phyloP scores from a whole-genome alignment of 2,113 vertebrate species.

The Pteruthius melanotis region DNA sequence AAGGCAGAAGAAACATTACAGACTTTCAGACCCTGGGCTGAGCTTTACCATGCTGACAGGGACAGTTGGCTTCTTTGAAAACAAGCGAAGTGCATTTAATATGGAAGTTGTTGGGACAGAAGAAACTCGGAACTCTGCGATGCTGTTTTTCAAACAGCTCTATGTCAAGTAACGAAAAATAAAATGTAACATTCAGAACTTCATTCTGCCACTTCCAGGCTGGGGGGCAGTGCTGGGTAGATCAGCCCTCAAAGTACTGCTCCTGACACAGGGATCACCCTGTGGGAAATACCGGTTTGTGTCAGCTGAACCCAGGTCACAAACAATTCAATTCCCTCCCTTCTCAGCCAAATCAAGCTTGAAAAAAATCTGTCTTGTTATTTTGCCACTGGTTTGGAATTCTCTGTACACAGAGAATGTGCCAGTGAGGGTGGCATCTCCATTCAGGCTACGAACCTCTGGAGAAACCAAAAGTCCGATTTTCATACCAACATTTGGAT shows the following conservation, averaged over 20 bases:
- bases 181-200: background rate
- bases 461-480: background rate
- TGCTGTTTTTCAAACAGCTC: background rate
- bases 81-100: background rate
- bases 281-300: background rate
- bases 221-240: background rate
- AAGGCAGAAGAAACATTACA: background rate
- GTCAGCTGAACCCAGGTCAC: background rate
- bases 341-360: background rate
- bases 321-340: background rate
- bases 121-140: background rate
- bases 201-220: background rate
- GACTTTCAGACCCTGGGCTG: background rate
- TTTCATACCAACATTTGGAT: background rate
- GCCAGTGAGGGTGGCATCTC: background rate
- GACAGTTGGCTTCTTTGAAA: background rate
- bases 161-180: background rate
- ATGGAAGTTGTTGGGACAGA: background rate
- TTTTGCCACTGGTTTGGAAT: background rate
- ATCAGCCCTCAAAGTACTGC: background rate
- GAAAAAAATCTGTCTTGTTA: background rate
- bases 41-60: background rate
- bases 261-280: background rate
- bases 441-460: background rate
- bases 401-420: accelerated